Percentiles rank a stretch among this genome's conserved stretches.
Conservation (phyloP, 2,888 invertebrate genomes). For the Cyclophora punctaria region DNA sequence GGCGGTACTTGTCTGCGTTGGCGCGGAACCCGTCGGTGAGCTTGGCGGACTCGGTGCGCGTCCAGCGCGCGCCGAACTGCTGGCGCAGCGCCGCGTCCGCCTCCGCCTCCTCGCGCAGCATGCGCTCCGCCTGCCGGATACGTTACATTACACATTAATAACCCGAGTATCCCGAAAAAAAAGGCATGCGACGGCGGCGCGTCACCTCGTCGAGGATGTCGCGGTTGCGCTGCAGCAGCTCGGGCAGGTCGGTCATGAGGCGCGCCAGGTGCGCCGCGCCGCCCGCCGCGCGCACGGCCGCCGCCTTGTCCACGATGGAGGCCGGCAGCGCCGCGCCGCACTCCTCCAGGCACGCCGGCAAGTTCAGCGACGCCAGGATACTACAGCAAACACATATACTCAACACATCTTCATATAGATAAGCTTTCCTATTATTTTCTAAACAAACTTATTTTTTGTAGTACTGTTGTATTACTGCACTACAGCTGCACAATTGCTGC, state of each 20-base stretch:
- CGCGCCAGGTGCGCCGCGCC: constrained; percentile 82
- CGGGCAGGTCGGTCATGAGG: constrained; percentile 91
- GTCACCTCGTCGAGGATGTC: constrained; percentile 93
- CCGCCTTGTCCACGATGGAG: constrained; percentile 90
- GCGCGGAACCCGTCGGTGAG: constrained; percentile 92
- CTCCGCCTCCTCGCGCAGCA: constrained; percentile 92
- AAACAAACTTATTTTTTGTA: no score
- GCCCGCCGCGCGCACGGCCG: constrained; percentile 83
- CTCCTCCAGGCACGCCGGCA: constrained; percentile 97
- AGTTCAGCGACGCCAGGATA: constrained; percentile 92
- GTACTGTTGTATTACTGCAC: no score
- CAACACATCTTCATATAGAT: no score
- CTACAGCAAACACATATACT: constrained; percentile 29
- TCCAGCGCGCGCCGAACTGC: constrained; percentile 96
- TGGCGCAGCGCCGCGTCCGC: constrained; percentile 90
- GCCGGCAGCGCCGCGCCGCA: constrained; percentile 85
- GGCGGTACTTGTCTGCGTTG: constrained; percentile 94
- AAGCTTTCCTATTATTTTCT: no score
- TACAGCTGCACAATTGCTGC: no score
- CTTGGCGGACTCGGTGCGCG: constrained; percentile 88
- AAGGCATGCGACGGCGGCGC: constrained; percentile 76
- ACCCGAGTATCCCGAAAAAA: constrained; percentile 76
- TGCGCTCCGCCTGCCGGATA: constrained; percentile 58
- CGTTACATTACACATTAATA: not conserved
- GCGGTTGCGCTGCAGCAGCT: constrained; percentile 88